Percentiles rank a stretch among this genome's conserved stretches.
Conservation (phyloP, 1,140 invertebrate species). For the Pseudomyrmex gracilis region DNA sequence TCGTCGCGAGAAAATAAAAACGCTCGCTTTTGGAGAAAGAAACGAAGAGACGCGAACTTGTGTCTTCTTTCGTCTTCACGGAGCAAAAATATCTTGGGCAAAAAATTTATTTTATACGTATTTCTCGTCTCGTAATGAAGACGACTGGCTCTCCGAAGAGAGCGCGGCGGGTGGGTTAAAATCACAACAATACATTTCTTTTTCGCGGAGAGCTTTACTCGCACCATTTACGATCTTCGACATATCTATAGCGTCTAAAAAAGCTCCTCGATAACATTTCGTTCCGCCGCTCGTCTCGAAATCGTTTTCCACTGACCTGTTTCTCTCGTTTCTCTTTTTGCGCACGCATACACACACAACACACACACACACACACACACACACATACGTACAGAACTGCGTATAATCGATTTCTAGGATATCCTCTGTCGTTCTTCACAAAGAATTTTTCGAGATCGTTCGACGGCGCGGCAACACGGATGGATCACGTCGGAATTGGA, state of each 20-base stretch:
- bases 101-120: too few relatives aligned
- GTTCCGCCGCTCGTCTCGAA: constrained; percentile 34
- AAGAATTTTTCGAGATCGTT: constrained; percentile 39
- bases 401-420: constrained; percentile 38
- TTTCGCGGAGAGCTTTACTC: background rate
- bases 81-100: too few relatives aligned
- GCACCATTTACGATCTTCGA: constrained; percentile 10
- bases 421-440: constrained; percentile 4
- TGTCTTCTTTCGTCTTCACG: too few relatives aligned
- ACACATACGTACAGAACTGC: background rate
- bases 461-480: constrained; percentile 46
- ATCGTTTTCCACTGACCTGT: constrained; percentile 46
- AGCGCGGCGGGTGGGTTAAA: constrained; percentile 65
- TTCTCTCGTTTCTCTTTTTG: background rate
- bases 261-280: constrained; percentile 40
- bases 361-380: background rate
- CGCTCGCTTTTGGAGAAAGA: background rate
- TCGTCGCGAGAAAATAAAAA: background rate
- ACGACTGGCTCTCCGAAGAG: too few relatives aligned
- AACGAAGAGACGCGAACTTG: background rate
- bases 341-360: background rate
- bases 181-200: constrained; percentile 52
- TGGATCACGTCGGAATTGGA: constrained; percentile 44
- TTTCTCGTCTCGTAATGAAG: too few relatives aligned
- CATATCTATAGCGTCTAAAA: constrained; percentile 34